phyloP scores from a whole-genome alignment of 2,888 invertebrate genomes.

The Zaprionus lineosus region DNA sequence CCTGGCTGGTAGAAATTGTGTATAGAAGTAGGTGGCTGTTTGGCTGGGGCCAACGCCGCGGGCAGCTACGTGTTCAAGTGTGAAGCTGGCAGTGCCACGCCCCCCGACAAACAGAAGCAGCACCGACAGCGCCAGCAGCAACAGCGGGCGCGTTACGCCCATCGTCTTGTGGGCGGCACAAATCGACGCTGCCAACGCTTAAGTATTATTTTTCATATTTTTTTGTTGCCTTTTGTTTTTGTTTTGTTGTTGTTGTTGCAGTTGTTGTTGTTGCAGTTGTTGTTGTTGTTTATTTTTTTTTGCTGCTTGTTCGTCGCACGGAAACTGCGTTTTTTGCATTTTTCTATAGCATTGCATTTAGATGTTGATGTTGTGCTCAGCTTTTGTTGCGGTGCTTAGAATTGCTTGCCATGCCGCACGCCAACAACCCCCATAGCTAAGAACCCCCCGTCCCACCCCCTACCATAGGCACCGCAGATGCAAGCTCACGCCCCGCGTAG shows the following conservation, averaged over 20 bases:
- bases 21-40: not conserved
- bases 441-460: not conserved
- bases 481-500: not conserved
- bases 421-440: not conserved
- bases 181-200: conserved; percentile 72
- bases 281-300: conserved; percentile 34
- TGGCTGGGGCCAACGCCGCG: conserved; percentile 42
- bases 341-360: conserved; percentile 70
- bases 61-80: conserved; percentile 74
- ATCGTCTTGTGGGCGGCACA: conserved; percentile 57
- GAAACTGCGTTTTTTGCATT: conserved; percentile 71
- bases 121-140: conserved; percentile 7
- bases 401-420: conserved; percentile 39
- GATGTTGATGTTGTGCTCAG: conserved; percentile 67
- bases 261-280: conserved; percentile 12
- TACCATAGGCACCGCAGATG: too few relatives aligned
- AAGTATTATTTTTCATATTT: conserved; percentile 43
- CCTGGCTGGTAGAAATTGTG: too few relatives aligned
- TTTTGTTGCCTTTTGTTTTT: conserved; percentile 33
- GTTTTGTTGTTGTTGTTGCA: conserved; percentile 17
- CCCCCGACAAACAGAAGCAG: conserved; percentile 31
- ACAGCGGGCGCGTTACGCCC: conserved; percentile 9
- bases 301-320: conserved; percentile 45
- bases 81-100: conserved; percentile 72
- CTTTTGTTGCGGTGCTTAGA: conserved; percentile 75